A percentile compares a stretch with the other conserved stretches of the same genome.
These are phyloP conservation scores for Cercocebus atys DNA, from an alignment of 2,113 vertebrate species.

Conservation along the genomic window DNA sequence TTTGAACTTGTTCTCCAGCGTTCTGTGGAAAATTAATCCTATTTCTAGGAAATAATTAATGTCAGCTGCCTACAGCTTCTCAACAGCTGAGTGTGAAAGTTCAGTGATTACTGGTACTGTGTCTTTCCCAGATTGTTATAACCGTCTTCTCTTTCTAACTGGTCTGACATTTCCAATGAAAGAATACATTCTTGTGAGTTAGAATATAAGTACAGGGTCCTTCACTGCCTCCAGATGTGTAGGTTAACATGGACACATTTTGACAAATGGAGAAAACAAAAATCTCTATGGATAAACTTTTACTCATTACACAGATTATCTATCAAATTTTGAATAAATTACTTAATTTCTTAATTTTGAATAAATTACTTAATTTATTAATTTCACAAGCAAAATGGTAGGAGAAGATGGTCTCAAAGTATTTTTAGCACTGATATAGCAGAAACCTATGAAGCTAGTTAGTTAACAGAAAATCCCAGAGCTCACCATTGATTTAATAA, in stretches of 20 bases:
- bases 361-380: neutral
- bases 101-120: neutral
- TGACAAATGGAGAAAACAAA: neutral
- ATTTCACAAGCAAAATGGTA: neutral
- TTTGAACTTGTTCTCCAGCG: neutral
- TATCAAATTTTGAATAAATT: neutral
- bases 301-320: neutral
- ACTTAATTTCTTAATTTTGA: neutral
- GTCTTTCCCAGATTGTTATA: neutral
- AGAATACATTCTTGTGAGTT: neutral
- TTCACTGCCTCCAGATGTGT: neutral
- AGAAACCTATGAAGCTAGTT: neutral
- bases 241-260: neutral
- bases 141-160: neutral
- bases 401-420: neutral
- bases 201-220: neutral
- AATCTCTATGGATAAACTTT: neutral
- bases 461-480: neutral
- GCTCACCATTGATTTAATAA: neutral
- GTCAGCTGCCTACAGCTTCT: neutral
- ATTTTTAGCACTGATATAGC: neutral
- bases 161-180: neutral
- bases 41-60: slow-evolving; percentile 32
- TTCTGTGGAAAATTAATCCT: neutral
- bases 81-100: neutral